Evolutionary conservation across 2,113 vertebrate species (phyloP).

Genomic region (Terrapene triunguis): DNA sequence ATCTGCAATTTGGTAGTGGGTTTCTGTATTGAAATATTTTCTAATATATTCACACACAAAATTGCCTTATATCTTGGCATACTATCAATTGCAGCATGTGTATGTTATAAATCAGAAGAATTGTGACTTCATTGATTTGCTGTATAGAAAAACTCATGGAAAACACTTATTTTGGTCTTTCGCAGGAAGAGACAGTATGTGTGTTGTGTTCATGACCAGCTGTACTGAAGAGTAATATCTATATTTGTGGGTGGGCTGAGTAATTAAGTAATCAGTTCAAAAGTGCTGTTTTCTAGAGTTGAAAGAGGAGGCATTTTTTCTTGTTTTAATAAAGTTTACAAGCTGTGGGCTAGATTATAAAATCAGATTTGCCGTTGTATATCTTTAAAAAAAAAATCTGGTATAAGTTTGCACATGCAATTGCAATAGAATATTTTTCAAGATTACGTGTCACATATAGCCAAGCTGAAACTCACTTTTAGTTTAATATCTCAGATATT

Average conservation of each 20-base stretch:
- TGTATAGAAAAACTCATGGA: background rate
- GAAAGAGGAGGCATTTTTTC: constrained; percentile 34
- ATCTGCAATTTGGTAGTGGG: background rate
- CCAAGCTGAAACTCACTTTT: background rate
- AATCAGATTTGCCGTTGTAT: constrained; percentile 28
- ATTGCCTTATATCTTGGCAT: background rate
- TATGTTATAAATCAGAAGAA: constrained; percentile 8
- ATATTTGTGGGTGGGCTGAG: constrained; percentile 58
- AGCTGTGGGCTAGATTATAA: constrained; percentile 26
- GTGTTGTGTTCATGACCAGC: constrained; percentile 50
- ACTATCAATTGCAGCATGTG: background rate
- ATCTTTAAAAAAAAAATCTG: background rate
- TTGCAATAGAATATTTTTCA: background rate
- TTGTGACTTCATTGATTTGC: constrained; percentile 11
- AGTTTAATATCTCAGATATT: background rate
- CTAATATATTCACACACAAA: constrained; percentile 20
- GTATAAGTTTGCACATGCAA: constrained; percentile 11
- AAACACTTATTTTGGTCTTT: constrained; percentile 30
- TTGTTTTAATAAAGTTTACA: constrained; percentile 51
- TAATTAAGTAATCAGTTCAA: constrained; percentile 71
- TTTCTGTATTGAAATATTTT: constrained; percentile 5
- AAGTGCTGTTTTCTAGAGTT: constrained; percentile 61
- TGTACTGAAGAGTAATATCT: constrained; percentile 45
- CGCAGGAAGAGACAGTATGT: background rate
- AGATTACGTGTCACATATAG: background rate